Percentiles rank a stretch among this genome's conserved stretches.
Conservation (phyloP, 2,888 invertebrate species). For the Branchinecta sandiegonensis region DNA sequence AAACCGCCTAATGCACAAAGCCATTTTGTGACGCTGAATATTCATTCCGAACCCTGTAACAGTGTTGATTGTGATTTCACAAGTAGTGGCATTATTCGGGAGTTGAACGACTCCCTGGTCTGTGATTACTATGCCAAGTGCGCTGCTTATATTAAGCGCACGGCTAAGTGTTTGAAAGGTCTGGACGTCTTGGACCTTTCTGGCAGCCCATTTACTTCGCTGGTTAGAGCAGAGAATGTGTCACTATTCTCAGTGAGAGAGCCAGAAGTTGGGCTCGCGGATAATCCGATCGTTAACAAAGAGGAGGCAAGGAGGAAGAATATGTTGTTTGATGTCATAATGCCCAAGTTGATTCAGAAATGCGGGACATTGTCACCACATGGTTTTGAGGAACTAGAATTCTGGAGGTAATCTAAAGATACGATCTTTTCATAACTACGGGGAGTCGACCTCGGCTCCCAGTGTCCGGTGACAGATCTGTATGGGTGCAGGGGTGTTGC, state of each 20-base stretch:
- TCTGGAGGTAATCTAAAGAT: not conserved
- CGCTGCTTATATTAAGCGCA: too few relatives aligned
- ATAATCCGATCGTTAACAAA: slow-evolving; percentile 10
- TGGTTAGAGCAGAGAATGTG: too few relatives aligned
- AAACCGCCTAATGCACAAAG: not conserved
- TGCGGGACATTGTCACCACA: slow-evolving; percentile 1
- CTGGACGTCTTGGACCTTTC: too few relatives aligned
- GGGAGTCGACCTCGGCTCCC: too few relatives aligned
- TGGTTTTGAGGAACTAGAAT: not conserved
- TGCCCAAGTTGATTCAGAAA: not conserved
- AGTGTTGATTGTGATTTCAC: not conserved
- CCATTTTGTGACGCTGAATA: not conserved
- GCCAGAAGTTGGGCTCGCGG: too few relatives aligned
- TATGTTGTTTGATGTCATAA: not conserved
- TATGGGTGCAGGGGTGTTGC: too few relatives aligned
- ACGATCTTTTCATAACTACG: not conserved
- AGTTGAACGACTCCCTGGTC: not conserved
- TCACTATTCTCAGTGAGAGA: too few relatives aligned
- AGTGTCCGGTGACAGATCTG: too few relatives aligned
- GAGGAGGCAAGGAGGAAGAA: not conserved
- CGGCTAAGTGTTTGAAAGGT: too few relatives aligned
- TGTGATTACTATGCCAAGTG: too few relatives aligned
- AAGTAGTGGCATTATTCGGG: not conserved
- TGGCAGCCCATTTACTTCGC: too few relatives aligned
- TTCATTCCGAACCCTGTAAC: not conserved